These are phyloP conservation scores for Heliconius sara DNA, from an alignment of 2,888 invertebrate species.

Conservation along the genomic window DNA sequence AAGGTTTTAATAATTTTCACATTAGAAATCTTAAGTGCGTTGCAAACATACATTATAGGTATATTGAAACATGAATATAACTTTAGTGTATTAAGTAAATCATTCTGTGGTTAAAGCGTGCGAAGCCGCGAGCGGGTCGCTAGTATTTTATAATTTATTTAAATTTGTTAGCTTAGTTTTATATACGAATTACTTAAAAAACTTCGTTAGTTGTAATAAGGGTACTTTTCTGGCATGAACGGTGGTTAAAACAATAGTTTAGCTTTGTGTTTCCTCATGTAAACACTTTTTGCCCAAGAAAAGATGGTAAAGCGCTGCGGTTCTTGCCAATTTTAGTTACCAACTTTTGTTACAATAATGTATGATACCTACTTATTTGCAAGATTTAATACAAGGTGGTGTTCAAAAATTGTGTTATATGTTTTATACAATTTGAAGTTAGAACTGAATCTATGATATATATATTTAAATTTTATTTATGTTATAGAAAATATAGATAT, in stretches of 20 bases:
- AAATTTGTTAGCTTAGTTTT: not conserved
- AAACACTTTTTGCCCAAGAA: constrained; percentile 54
- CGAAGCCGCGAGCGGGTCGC: too few relatives aligned
- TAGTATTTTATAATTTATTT: too few relatives aligned
- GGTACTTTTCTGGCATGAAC: constrained; percentile 51
- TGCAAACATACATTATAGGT: too few relatives aligned
- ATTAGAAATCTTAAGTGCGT: too few relatives aligned
- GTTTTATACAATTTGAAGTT: not conserved
- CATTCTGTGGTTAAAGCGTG: too few relatives aligned
- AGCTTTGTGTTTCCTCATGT: constrained; percentile 55
- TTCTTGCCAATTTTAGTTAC: constrained; percentile 52
- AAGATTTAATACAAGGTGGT: not conserved
- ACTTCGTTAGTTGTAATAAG: constrained; percentile 38
- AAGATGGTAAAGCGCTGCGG: constrained; percentile 49
- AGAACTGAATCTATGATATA: not conserved
- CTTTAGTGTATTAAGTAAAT: too few relatives aligned
- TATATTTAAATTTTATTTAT: too few relatives aligned
- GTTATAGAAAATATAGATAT: too few relatives aligned
- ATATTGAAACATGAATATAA: too few relatives aligned
- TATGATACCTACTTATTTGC: not conserved
- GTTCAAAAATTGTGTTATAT: not conserved
- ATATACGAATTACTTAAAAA: not conserved
- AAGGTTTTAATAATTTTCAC: too few relatives aligned
- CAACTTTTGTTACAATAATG: constrained; percentile 18
- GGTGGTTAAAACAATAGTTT: constrained; percentile 54